Evolutionary conservation across 2,888 invertebrate genomes (phyloP), one percentile per base, ranked within the genome.

Genomic region (Spicauda simplicius): DNA sequence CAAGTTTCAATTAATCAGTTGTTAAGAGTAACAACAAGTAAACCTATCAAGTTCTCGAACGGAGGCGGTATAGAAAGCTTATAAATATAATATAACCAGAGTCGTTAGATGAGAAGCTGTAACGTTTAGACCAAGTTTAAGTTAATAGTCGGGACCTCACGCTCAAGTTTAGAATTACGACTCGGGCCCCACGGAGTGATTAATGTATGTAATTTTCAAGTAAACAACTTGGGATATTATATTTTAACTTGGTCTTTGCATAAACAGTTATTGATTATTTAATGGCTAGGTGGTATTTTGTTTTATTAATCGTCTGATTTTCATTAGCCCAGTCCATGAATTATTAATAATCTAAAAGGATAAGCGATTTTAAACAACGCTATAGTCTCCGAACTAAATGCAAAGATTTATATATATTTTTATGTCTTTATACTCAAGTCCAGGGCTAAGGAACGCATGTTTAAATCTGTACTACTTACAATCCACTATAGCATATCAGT

Each of bases 121-220:
- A 59, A 59, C 59, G 59, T 59, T 59, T 59, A 59, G 59, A 50
- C 59, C 59, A 50, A 48, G 59, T 59, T 59, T 48, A 59, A 59
- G 48, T 59, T 59, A 59, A 59, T 50, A 59, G 48, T 59, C 59
- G 45, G 11, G 45, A 45, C 48, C 59, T 59, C 25, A 59, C 59
- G 59, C 20, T 59, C 20, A 59, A 59, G 25, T 59, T 48, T 48
- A n/a, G 48, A 58, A 19, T 58, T 58, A 20, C 20, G 59, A 59
- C n/a, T 20, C 59, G 11, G 59, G 25, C 48, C 59, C 59, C 59
- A 59, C 20, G 25, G 59, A 25, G 59, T 59, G 59, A 59, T 59
- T 59, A 59, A 59, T 59, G 59, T 25, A 48, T 25, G 58, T 48
- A 8, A 48, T 59, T 58, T 20, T 19, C 48, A 48, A 25, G 48